Conservation (phyloP, 2,888 invertebrate genomes). For the Caenorhabditis doughertyi region DNA sequence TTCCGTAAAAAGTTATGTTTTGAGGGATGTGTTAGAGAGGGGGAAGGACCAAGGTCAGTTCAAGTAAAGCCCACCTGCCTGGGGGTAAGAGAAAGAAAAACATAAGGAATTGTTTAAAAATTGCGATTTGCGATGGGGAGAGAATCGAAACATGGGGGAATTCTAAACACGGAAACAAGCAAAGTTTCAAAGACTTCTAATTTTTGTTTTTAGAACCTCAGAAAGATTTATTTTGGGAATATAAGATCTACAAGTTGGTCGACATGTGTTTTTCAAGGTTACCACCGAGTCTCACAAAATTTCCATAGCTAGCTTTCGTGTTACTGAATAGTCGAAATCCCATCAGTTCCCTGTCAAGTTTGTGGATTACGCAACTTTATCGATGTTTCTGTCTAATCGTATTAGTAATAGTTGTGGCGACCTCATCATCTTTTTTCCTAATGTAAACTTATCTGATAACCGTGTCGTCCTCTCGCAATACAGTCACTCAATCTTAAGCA, state of each 20-base stretch:
- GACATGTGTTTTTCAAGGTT: too few relatives aligned
- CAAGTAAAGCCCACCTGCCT: not conserved
- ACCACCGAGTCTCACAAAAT: too few relatives aligned
- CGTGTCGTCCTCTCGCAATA: slow-evolving; percentile 34
- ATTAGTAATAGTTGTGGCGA: slow-evolving; percentile 32
- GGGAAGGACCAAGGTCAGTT: not conserved
- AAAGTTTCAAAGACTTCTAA: too few relatives aligned
- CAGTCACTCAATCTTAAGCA: slow-evolving; percentile 62
- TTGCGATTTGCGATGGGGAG: too few relatives aligned
- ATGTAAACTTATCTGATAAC: slow-evolving; percentile 61
- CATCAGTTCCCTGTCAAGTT: not conserved
- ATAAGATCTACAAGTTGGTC: too few relatives aligned
- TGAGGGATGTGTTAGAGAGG: too few relatives aligned
- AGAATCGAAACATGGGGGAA: not conserved
- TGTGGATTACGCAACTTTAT: not conserved
- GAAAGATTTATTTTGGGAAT: too few relatives aligned
- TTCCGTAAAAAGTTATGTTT: slow-evolving; percentile 1
- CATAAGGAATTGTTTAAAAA: not conserved
- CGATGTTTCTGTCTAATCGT: not conserved
- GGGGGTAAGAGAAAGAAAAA: not conserved
- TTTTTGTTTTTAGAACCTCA: too few relatives aligned
- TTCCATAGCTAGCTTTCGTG: too few relatives aligned
- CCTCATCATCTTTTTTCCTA: slow-evolving; percentile 2
- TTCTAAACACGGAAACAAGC: not conserved
- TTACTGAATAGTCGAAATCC: too few relatives aligned